Evolutionary conservation across 92 coral and sea anemone species (phyloP), one percentile per base, ranked within the genome.

Genomic region (Phymanthus crucifer): DNA sequence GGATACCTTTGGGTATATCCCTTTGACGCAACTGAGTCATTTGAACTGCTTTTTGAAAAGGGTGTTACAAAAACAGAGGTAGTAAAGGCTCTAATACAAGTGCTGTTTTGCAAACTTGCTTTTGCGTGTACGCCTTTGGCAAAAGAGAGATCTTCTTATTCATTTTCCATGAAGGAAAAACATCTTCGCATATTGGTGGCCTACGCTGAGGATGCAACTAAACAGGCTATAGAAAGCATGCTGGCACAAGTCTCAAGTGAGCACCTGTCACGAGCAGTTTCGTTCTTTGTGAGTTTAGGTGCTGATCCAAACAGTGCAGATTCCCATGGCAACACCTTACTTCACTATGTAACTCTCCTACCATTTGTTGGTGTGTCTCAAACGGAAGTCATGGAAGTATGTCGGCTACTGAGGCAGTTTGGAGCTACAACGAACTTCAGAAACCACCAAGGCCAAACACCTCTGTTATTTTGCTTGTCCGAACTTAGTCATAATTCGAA

Each of bases 241-340:
- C 29, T 61, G 34, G 68, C 26, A 61, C 32, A 61, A 27, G 29
- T 61, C 68, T 61, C 68, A 61, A 24, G 34, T 23, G 68, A 26
- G 29, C 36, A 61, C 9, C 29, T 61, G 29, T 29, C 32, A 61
- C 68, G 29, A 27, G 46, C 35, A 32, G 26, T 69, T 29, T 17
- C 73, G 17, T 2, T n/a, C 33, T 34, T 69, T 18, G 34, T 69
- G 17, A 23, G 18, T 69, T 69, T 76, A 36, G 80, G 80, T 47
- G 80, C 80, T 27, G 56, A 76, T 76, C 80, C 80, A 27, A 76
- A 47, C 69, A 66, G 58, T 47, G 80, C 38, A n/a, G 80, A 76
- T 26, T 26, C 21, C 21, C 46, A 47, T 47, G 80, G 80, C 40
- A 54, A 76, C 45, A 76, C 80, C 9, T 61, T 61, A 0, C 68